Conservation (phyloP, 2,797 vertebrate genomes). For the Pristis pectinata region DNA sequence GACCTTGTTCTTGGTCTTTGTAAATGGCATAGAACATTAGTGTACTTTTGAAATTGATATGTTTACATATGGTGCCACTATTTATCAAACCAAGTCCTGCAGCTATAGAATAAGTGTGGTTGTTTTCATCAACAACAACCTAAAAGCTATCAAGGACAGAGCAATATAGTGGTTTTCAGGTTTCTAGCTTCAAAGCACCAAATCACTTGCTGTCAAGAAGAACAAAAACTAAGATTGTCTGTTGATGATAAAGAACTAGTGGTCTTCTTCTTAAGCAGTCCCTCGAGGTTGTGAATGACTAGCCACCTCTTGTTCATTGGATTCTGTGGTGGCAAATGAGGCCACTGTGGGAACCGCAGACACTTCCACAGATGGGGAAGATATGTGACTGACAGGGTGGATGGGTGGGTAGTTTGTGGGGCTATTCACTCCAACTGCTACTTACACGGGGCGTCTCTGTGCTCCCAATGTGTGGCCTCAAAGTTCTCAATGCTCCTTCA, state of each 20-base stretch:
- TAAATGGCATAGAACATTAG: conserved; percentile 46
- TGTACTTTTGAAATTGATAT: conserved; percentile 47
- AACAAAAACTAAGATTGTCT: not conserved
- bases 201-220: not conserved
- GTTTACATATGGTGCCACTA: conserved; percentile 46
- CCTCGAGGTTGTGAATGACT: no score
- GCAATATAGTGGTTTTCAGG: not conserved
- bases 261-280: not conserved
- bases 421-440: no score
- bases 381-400: no score
- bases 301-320: no score
- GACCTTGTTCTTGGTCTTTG: conserved; percentile 48
- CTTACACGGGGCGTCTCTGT: no score
- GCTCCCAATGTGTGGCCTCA: no score
- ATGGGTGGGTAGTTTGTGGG: no score
- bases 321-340: no score
- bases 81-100: conserved; percentile 45
- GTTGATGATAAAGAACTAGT: not conserved
- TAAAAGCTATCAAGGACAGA: conserved; percentile 41
- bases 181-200: conserved; percentile 15
- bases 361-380: no score
- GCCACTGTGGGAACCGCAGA: no score
- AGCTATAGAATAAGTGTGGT: conserved; percentile 45
- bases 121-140: conserved; percentile 42
- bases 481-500: no score